These are phyloP conservation scores for Arrhopalites spinosus DNA, from an alignment of 2,888 invertebrate species.

Conservation along the genomic window DNA sequence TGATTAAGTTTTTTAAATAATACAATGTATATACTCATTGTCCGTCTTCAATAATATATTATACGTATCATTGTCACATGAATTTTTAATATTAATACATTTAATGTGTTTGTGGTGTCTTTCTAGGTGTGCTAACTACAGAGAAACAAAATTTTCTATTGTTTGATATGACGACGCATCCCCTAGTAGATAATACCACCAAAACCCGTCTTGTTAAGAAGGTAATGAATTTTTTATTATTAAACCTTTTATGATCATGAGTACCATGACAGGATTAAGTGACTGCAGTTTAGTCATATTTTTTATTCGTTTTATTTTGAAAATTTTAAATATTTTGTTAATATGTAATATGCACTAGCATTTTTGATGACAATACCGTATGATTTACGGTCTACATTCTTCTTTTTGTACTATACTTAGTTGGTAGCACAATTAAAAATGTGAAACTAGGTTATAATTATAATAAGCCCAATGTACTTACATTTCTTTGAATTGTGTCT, in stretches of 20 bases:
- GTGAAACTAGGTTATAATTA: too few relatives aligned
- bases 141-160: conserved; percentile 99
- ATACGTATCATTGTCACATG: too few relatives aligned
- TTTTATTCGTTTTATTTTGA: neutral
- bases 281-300: neutral
- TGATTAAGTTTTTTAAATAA: too few relatives aligned
- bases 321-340: neutral
- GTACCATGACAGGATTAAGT: neutral
- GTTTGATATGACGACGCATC: conserved; percentile 99
- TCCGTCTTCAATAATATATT: too few relatives aligned
- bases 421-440: too few relatives aligned
- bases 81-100: too few relatives aligned
- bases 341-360: neutral
- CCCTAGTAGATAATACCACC: conserved; percentile 90
- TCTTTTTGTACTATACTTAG: too few relatives aligned
- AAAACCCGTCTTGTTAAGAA: conserved; percentile 97
- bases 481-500: neutral
- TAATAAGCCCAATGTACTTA: neutral
- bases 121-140: conserved; percentile 79
- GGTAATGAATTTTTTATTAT: conserved; percentile 62
- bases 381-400: too few relatives aligned
- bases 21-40: too few relatives aligned
- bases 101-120: too few relatives aligned
- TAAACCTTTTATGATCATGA: neutral
- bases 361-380: too few relatives aligned